Conservation (phyloP, 2,797 vertebrate genomes). For the Alcedo atthis region DNA sequence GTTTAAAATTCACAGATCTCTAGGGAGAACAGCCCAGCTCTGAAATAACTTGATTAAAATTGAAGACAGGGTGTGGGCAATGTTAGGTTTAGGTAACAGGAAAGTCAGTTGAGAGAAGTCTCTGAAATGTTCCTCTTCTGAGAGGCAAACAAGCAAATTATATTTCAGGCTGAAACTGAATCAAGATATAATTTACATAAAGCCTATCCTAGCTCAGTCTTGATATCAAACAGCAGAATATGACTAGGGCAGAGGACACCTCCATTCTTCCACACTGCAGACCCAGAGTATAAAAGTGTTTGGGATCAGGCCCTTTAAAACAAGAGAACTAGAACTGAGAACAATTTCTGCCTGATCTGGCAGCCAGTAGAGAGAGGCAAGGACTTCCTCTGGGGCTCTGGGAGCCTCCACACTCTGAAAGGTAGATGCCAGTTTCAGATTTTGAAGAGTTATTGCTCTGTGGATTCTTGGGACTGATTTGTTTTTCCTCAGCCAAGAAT, state of each 20-base stretch:
- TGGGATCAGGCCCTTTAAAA: not conserved
- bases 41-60: not conserved
- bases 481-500: conserved; percentile 8
- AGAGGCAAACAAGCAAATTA: not conserved
- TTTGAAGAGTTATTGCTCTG: not conserved
- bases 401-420: not conserved
- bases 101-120: not conserved
- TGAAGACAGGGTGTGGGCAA: not conserved
- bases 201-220: not conserved
- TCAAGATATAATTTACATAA: not conserved
- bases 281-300: not conserved
- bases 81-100: not conserved
- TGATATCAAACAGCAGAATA: not conserved
- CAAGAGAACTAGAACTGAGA: not conserved
- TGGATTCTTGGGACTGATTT: not conserved
- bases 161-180: not conserved
- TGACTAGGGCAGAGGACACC: not conserved
- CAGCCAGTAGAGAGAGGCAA: not conserved
- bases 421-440: not conserved
- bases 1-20: not conserved
- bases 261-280: not conserved
- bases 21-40: not conserved
- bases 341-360: not conserved
- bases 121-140: not conserved
- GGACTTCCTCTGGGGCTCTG: not conserved